Evolutionary conservation across 2,113 vertebrate species (phyloP), one percentile per base, ranked within the genome.

Genomic region (Junco hyemalis): DNA sequence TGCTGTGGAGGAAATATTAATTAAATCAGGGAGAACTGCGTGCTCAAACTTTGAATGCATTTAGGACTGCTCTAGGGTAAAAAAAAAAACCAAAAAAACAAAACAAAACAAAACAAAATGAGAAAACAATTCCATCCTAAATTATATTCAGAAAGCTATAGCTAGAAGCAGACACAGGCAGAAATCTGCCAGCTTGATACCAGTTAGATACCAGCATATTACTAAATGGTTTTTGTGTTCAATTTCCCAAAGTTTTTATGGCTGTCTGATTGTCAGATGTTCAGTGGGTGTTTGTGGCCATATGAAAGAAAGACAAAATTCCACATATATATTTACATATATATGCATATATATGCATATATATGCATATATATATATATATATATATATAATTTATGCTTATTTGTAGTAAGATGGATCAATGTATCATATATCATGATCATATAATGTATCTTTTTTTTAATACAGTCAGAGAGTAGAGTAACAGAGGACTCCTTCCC

Each of bases 1-100:
- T 94, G 50, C 44, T 74, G 7, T 72, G 68, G 73, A 91, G 48
- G 50, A 91, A 94, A 80, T 35, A 36, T 88, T 84, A 91, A 96
- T 92, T 91, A 92, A 94, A 95, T 86, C 29, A 76, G 50, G 28
- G 14, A 77, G 19, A 95, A 79, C 23, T 66, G 5, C 90, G 36
- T 50, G n/a, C 50, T 85, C 24, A 77, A 65, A 90, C 44, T 85
- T 87, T 29, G 36, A 90, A 90, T 76, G 51, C 51, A 50, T 86
- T 79, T 90, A 73, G 59, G 53, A 95, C 20, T 50, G 78, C 70
- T 87, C 33, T 53, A 56, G 61, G 77, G 48, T 4, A 11, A 56
- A 53, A 69, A 35, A 59, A 48, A 48, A 59, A 25, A 24, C n/a
- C n/a, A 47, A 47, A 70, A 12, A 42, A 42, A 42, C 13, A 36